Conservation (phyloP, 2,797 vertebrate genomes). For the Sebastes steindachneri region DNA sequence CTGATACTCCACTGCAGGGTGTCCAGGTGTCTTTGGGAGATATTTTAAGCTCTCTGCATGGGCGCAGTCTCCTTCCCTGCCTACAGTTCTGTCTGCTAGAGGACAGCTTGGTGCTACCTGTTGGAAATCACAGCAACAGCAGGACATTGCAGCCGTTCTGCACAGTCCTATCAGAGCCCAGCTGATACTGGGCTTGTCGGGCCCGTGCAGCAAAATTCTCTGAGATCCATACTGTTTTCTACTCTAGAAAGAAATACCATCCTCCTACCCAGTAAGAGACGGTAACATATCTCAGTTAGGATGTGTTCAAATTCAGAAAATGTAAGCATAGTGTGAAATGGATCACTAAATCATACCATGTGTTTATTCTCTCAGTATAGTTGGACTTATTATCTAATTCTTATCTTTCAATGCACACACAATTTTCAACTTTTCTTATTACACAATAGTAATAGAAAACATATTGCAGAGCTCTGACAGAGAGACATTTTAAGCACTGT, state of each 20-base stretch:
- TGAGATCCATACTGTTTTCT: neutral
- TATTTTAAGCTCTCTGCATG: constrained; percentile 67
- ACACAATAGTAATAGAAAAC: neutral
- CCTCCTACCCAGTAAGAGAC: neutral
- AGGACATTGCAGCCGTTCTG: constrained; percentile 6
- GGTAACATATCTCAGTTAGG: neutral
- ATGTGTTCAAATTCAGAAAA: neutral
- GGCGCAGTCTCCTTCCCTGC: constrained; percentile 5
- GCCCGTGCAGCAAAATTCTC: neutral
- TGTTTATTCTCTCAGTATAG: neutral
- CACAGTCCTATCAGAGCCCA: neutral
- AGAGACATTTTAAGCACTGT: neutral
- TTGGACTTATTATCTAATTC: neutral
- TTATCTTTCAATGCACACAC: neutral
- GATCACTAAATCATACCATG: neutral
- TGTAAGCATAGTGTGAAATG: no score
- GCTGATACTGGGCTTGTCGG: neutral
- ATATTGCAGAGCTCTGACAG: neutral
- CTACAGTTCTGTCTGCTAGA: neutral
- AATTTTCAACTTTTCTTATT: neutral
- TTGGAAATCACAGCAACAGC: constrained; percentile 39
- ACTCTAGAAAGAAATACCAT: neutral
- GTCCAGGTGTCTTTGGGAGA: constrained; percentile 54
- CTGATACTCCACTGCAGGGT: constrained; percentile 26
- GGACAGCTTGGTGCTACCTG: constrained; percentile 42